phyloP scores from a whole-genome alignment of 1,140 invertebrate species.

The Macrobrachium nipponense region DNA sequence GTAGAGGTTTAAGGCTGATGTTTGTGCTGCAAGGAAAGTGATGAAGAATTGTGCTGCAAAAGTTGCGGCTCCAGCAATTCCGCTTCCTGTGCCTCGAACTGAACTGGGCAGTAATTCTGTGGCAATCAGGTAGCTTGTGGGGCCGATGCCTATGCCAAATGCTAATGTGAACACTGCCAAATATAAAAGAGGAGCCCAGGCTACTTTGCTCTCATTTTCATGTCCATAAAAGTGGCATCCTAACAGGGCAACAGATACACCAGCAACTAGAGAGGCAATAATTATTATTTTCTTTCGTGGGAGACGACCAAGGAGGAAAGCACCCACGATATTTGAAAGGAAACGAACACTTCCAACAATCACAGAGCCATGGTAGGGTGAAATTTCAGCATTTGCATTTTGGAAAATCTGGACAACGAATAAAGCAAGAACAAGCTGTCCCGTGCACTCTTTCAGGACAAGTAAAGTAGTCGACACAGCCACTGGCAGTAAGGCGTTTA shows the following conservation, averaged over 20 bases:
- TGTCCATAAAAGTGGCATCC: conserved; percentile 26
- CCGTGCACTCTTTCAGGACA: conserved; percentile 47
- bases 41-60: conserved; percentile 28
- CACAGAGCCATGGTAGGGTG: conserved; percentile 21
- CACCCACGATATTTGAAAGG: conserved; percentile 14
- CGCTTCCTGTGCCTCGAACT: conserved; percentile 31
- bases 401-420: conserved; percentile 27
- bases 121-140: conserved; percentile 25
- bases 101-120: conserved; percentile 45
- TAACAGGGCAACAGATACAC: conserved; percentile 7
- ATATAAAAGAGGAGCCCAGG: conserved; percentile 26
- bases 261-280: conserved; percentile 10
- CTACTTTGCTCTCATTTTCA: neutral
- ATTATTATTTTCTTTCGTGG: conserved; percentile 7
- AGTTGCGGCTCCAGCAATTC: conserved; percentile 9
- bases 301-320: conserved; percentile 21
- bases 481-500: conserved; percentile 22
- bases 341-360: conserved; percentile 29
- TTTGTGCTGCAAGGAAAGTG: conserved; percentile 17
- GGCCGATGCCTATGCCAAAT: conserved; percentile 48
- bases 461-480: conserved; percentile 10
- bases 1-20: neutral
- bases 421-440: conserved; percentile 41
- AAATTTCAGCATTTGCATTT: conserved; percentile 11
- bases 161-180: conserved; percentile 35